Evolutionary conservation across 2,113 vertebrate species (phyloP), one percentile per base, ranked within the genome.

Genomic region (Pollachius pollachius): DNA sequence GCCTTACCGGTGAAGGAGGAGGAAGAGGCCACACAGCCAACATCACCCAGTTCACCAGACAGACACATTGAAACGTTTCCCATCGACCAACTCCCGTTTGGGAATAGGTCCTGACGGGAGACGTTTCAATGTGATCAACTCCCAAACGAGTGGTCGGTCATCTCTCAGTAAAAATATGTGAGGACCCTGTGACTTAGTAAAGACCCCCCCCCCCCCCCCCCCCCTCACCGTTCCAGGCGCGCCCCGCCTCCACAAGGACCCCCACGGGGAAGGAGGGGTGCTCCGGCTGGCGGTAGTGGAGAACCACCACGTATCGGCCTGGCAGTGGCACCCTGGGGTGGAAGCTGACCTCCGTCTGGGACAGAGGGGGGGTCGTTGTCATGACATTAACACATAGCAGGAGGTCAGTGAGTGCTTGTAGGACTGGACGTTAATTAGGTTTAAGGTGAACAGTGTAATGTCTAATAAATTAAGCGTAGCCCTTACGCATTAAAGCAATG

Each of bases 251-350:
- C 82, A 96, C 89, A 25, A 0, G 78, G 59, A 97, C 93, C n/a
- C 90, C 89, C 0, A 92, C 94, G 0, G 90, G 87, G 87, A 97
- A 97, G 1, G 77, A 5, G 0, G 89, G 91, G 70, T 94, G 91
- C 6, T 85, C 81, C 0, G 89, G 82, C 75, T 98, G 97, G 73
- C 87, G 92, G 79, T 94, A 98, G 81, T 97, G 95, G 34, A 94
- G 78, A 30, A 98, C 78, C 13, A 96, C 84, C 13, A 94, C 80
- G 0, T 97, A 94, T 37, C 81, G 88, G 78, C 93, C 96, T 0
- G 75, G 76, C 18, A 13, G 81, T 3, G 93, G 89, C 48, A 94
- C 87, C 17, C 77, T 85, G 41, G 93, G 89, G 41, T 56, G 90
- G 85, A 98, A 84, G 58, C 79, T 93, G 75, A 96, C 87, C 81